Evolutionary conservation across 2,797 vertebrate species (phyloP), one percentile per base, ranked within the genome.

Genomic region (Diplodus puntazzo): DNA sequence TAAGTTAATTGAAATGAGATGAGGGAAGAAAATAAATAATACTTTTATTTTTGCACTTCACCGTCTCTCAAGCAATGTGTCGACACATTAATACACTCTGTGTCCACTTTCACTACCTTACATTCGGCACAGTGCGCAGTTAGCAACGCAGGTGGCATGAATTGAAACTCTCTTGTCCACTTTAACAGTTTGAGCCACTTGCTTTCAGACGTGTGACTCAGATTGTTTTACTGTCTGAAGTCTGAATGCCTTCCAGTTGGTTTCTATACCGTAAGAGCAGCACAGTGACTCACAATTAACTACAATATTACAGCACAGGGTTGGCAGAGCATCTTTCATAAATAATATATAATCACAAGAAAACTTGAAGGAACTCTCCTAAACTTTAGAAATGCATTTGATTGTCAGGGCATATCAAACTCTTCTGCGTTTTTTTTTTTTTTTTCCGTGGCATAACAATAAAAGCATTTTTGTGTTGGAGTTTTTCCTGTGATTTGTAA

Each of bases 11-110:
- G 21, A 69, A 73, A 75, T 42, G 13, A 82, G 54, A 75, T 42
- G 13, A 82, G 54, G 75, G 27, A 30, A 57, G 61, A 57, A 81
- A 77, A 73, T 64, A 59, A 68, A 74, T 76, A 64, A 54, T 64
- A 34, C 5, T 21, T 63, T 18, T 25, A 53, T 81, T 62, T 80
- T 61, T 13, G 34, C 61, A 65, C 49, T 69, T 71, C 43, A 27
- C 59, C 61, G 11, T 54, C 14, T 45, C 62, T 74, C 49, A 69
- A 83, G n/a, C 16, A 57, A 39, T 3, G 34, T 67, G 69, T 84
- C 61, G 62, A 49, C 64, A 77, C 48, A 20, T 79, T 59, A 48
- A 54, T 67, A 30, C 55, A 62, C 69, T 46, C 73, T 45, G 57
- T 21, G 5, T 57, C 60, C 50, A 61, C 39, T 80, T 50, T 63